Percentiles rank a stretch among this genome's conserved stretches.
Conservation (phyloP, 2,797 vertebrate genomes). For the Falco cherrug region DNA sequence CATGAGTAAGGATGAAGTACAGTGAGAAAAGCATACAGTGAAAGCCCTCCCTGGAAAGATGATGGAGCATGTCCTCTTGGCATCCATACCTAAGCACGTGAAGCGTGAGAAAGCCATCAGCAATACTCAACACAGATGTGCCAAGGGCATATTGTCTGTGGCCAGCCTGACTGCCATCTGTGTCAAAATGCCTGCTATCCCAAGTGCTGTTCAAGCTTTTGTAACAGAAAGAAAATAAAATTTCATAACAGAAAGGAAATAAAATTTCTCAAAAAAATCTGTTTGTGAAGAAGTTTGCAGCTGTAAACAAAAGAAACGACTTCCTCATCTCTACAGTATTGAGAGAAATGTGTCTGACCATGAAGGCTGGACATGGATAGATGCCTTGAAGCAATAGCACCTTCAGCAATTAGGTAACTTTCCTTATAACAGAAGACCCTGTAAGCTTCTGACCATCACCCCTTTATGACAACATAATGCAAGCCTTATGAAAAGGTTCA, state of each 20-base stretch:
- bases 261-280: background rate
- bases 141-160: background rate
- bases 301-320: background rate
- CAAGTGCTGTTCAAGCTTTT: background rate
- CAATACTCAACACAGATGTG: background rate
- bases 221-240: background rate
- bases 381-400: background rate
- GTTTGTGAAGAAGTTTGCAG: background rate
- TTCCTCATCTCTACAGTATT: background rate
- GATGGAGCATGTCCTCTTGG: background rate
- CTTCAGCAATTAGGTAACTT: background rate
- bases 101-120: background rate
- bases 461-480: background rate
- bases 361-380: background rate
- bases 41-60: background rate
- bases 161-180: background rate
- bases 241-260: background rate
- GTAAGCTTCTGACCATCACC: background rate
- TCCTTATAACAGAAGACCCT: background rate
- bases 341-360: background rate
- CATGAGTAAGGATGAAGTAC: background rate
- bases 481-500: background rate
- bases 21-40: background rate
- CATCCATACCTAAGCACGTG: rapidly evolving
- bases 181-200: background rate